Percentiles rank a stretch among this genome's conserved stretches.
These are phyloP conservation scores for Hedychridium roseum DNA, from an alignment of 2,888 invertebrate species.

Conservation along the genomic window DNA sequence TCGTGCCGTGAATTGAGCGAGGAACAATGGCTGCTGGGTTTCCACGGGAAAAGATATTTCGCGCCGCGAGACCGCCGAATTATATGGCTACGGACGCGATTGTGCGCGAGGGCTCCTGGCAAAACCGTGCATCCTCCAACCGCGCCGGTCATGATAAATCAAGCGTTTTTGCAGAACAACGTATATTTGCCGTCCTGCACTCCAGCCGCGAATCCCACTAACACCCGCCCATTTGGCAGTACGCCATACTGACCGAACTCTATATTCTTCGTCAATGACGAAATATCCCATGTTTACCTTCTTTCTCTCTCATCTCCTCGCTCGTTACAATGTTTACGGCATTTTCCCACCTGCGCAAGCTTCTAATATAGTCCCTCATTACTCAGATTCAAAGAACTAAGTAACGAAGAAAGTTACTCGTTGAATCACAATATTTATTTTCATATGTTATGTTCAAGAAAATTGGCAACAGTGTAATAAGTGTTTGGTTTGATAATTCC, in stretches of 20 bases:
- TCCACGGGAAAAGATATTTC: constrained; percentile 1
- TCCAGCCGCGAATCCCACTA: constrained; percentile 51
- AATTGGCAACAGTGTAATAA: too few species aligned
- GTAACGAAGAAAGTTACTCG: too few species aligned
- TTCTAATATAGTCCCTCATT: too few species aligned
- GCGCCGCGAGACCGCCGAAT: constrained; percentile 29
- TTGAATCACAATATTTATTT: too few species aligned
- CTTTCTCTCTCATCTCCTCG: too few species aligned
- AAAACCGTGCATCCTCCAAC: constrained; percentile 44
- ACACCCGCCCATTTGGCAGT: constrained; percentile 49
- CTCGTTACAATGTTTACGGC: too few species aligned
- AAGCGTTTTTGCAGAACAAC: constrained; percentile 49
- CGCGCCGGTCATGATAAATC: constrained; percentile 49
- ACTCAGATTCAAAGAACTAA: too few species aligned
- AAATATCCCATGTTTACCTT: constrained; percentile 48
- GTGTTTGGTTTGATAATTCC: too few species aligned
- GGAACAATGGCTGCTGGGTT: too few species aligned
- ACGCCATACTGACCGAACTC: constrained; percentile 41
- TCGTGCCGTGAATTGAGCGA: too few species aligned
- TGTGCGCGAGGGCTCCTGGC: constrained; percentile 33
- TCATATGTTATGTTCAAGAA: too few species aligned
- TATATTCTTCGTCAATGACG: constrained; percentile 44
- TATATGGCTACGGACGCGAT: constrained; percentile 36
- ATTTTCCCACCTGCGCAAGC: too few species aligned
- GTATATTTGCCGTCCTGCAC: constrained; percentile 48